phyloP scores from a whole-genome alignment of 35 echinoderm and acorn worm genomes.

The Lytechinus variegatus region DNA sequence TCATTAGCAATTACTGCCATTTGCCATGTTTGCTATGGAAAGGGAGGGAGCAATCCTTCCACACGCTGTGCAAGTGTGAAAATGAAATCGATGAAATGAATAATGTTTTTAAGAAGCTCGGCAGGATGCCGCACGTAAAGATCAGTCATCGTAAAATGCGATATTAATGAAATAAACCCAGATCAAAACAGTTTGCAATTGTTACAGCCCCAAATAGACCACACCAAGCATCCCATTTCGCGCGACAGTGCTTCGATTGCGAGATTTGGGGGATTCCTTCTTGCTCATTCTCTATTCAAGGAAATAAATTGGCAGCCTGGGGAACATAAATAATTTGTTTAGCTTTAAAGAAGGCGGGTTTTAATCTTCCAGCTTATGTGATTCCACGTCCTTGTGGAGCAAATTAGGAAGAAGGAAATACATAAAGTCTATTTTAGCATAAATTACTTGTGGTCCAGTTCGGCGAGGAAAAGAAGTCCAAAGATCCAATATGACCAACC shows the following conservation, averaged over 20 bases:
- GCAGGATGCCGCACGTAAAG: background rate
- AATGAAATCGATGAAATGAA: slow-evolving; percentile 12
- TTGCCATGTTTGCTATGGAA: background rate
- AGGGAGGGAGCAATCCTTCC: background rate
- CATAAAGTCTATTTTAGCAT: background rate
- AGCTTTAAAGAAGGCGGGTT: slow-evolving; percentile 3
- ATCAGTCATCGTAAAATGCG: background rate
- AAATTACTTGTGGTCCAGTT: background rate
- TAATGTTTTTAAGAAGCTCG: background rate
- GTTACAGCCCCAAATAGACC: background rate
- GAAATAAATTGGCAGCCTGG: background rate
- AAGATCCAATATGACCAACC: too few species aligned
- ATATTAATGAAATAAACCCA: background rate
- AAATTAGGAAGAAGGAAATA: background rate
- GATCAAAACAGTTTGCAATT: background rate
- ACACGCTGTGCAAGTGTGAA: background rate
- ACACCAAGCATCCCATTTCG: background rate
- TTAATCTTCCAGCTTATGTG: slow-evolving; percentile 1
- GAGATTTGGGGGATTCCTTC: background rate
- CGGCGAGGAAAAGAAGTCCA: too few species aligned
- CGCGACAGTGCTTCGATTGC: background rate
- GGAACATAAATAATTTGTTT: slow-evolving; percentile 26
- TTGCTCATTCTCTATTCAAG: background rate
- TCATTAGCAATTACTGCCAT: too few species aligned
- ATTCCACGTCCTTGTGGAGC: background rate